A percentile compares a stretch with the other conserved stretches of the same genome.
Evolutionary conservation across 2,113 vertebrate genomes (phyloP).

Genomic region (Garra rufa): DNA sequence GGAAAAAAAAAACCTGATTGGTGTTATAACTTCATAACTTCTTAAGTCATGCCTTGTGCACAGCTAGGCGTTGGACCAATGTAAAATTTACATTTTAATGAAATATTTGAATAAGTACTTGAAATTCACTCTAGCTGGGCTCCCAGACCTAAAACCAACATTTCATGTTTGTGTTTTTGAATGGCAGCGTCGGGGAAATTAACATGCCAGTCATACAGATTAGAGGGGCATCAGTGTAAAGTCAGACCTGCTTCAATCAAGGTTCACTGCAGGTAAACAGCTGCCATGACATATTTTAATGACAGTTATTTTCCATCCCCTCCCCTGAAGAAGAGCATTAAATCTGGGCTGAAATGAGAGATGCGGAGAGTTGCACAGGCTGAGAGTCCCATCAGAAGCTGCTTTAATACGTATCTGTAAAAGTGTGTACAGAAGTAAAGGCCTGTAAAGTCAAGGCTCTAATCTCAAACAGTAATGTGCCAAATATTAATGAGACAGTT

Average conservation of each 20-base stretch:
- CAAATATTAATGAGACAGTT: slow-evolving; percentile 41
- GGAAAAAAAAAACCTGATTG: slow-evolving; percentile 60
- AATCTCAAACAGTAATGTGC: slow-evolving; percentile 36
- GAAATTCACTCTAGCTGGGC: slow-evolving; percentile 83
- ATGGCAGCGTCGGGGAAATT: slow-evolving; percentile 82
- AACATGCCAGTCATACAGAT: slow-evolving; percentile 82
- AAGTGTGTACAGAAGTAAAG: slow-evolving; percentile 13
- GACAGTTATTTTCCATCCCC: slow-evolving; percentile 52
- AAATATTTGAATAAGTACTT: slow-evolving; percentile 88
- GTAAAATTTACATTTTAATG: slow-evolving; percentile 88
- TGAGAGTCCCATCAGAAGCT: slow-evolving; percentile 27
- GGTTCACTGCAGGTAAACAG: slow-evolving; percentile 80
- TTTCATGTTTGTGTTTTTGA: slow-evolving; percentile 86
- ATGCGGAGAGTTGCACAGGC: not conserved
- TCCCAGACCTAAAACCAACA: slow-evolving; percentile 80
- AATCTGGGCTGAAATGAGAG: slow-evolving; percentile 54
- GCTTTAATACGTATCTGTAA: slow-evolving; percentile 9
- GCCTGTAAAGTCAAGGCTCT: slow-evolving; percentile 23
- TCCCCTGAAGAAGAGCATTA: slow-evolving; percentile 38
- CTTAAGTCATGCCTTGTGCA: slow-evolving; percentile 84
- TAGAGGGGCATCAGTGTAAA: slow-evolving; percentile 81
- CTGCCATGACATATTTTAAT: slow-evolving; percentile 73
- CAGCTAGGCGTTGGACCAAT: slow-evolving; percentile 76
- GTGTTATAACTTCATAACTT: slow-evolving; percentile 83
- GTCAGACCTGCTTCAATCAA: slow-evolving; percentile 76